Conservation (phyloP, 2,888 invertebrate species). For the Ennomos erosarius region DNA sequence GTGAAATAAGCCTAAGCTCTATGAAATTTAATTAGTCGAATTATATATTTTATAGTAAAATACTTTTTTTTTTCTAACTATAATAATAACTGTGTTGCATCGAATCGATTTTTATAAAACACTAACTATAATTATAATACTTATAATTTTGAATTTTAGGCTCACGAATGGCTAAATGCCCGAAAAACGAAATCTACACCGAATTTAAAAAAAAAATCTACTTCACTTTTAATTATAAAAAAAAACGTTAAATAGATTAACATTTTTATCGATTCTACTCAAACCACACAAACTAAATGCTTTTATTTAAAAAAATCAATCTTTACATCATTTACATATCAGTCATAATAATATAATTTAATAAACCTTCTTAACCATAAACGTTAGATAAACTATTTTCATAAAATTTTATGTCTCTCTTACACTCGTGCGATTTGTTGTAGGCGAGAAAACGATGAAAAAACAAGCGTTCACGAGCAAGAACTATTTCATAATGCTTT, state of each 20-base stretch:
- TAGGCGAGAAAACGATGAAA: no score
- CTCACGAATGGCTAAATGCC: no score
- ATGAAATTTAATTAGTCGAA: conserved; percentile 22
- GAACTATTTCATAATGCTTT: no score
- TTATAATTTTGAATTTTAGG: background rate
- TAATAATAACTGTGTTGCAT: conserved; percentile 38
- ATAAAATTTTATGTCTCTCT: no score
- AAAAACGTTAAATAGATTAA: no score
- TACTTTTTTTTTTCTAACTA: conserved; percentile 40
- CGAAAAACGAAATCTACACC: no score
- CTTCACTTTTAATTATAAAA: no score
- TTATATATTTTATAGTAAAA: conserved; percentile 32
- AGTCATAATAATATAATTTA: conserved; percentile 72
- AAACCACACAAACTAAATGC: conserved; percentile 43
- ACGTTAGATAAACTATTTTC: no score
- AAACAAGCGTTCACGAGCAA: no score
- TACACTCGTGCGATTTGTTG: no score
- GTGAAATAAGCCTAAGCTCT: conserved; percentile 26
- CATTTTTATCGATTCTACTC: conserved; percentile 30
- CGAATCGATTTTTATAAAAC: conserved; percentile 30
- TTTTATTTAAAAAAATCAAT: conserved; percentile 39
- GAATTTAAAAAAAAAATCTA: no score
- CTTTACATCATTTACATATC: conserved; percentile 74
- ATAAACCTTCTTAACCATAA: conserved; percentile 14
- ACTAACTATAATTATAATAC: conserved; percentile 19